phyloP scores from a whole-genome alignment of 2,888 invertebrate genomes.

The Cephus rjabovi region DNA sequence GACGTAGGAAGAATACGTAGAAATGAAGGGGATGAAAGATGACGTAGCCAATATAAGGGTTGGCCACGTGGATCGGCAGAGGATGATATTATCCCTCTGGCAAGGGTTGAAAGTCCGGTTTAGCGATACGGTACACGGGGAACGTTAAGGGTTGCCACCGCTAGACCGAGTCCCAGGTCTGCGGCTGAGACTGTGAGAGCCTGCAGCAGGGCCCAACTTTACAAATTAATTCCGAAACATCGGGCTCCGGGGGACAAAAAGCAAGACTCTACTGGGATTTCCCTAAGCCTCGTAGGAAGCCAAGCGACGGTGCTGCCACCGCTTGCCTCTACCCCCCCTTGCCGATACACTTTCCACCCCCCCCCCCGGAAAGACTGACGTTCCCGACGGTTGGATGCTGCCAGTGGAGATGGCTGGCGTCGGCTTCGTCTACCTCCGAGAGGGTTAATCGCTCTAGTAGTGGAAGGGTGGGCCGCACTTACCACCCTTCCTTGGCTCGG shows the following conservation, averaged over 20 bases:
- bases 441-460: conserved; percentile 41
- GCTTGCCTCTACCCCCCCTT: too few relatives aligned
- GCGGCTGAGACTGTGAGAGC: conserved; percentile 21
- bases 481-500: neutral
- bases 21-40: too few relatives aligned
- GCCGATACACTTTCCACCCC: too few relatives aligned
- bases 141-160: too few relatives aligned
- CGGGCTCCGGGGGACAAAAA: conserved; percentile 38
- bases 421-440: conserved; percentile 14
- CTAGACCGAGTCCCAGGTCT: neutral
- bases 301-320: conserved; percentile 9
- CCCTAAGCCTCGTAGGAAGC: conserved; percentile 32
- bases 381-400: conserved; percentile 8
- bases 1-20: too few relatives aligned
- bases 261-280: conserved; percentile 37
- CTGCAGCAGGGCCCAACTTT: conserved; percentile 44
- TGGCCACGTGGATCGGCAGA: neutral
- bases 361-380: neutral
- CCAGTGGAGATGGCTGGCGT: conserved; percentile 21
- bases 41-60: too few relatives aligned
- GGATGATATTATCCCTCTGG: neutral
- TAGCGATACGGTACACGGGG: too few relatives aligned
- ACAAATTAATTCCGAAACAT: conserved; percentile 57
- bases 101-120: neutral
- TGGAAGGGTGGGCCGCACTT: conserved; percentile 14